Percentiles rank a stretch among this genome's conserved stretches.
These are phyloP conservation scores for Drosophila melanogaster DNA, from an alignment of 1,140 invertebrate genomes.

Conservation along the genomic window Release_6_plus_ISO1_MT NT_033779.5:5229501-5230000, in stretches of 20 bases:
- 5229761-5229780: background rate
- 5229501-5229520: background rate
- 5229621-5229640: constrained; percentile 40
- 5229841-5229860: constrained; percentile 59
- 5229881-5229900: constrained; percentile 54
- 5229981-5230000: constrained; percentile 35
- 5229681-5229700: constrained; percentile 51
- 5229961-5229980: constrained; percentile 46
- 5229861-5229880: constrained; percentile 32
- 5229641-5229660: constrained; percentile 31
- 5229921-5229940: constrained; percentile 32
- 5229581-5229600: background rate
- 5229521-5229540: too few relatives aligned
- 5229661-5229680: constrained; percentile 37
- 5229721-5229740: constrained; percentile 37
- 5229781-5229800: constrained; percentile 50
- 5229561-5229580: background rate
- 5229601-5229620: constrained; percentile 61
- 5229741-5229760: constrained; percentile 21
- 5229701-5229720: constrained; percentile 54
- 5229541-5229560: background rate
- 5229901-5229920: constrained; percentile 40
- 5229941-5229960: constrained; percentile 33
- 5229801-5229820: constrained; percentile 47
- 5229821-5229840: constrained; percentile 62